Evolutionary conservation across 2,113 vertebrate species (phyloP).

Genomic region (Seriola rivoliana): DNA sequence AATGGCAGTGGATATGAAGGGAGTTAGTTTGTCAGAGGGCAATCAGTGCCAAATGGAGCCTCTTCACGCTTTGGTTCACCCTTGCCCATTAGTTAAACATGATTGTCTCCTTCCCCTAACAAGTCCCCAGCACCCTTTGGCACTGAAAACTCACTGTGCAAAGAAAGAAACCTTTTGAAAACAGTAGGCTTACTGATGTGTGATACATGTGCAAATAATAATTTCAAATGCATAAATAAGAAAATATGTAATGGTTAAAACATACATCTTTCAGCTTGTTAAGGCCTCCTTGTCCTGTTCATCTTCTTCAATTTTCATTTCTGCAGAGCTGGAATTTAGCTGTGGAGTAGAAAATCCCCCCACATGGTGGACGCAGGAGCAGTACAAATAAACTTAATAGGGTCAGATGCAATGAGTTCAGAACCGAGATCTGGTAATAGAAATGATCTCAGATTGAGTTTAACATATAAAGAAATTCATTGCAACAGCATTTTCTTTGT

Average conservation of each 20-base stretch:
- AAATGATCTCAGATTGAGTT: constrained; percentile 36
- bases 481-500: constrained; percentile 60
- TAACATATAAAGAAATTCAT: constrained; percentile 53
- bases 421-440: constrained; percentile 9
- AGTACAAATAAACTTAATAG: constrained; percentile 8
- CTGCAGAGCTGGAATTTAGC: neutral
- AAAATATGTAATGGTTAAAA: neutral
- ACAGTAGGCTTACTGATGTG: neutral
- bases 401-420: neutral
- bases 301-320: neutral
- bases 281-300: neutral
- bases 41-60: constrained; percentile 76
- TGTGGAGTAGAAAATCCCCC: neutral
- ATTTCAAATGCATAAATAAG: neutral
- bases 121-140: constrained; percentile 43
- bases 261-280: neutral
- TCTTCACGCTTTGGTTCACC: constrained; percentile 77
- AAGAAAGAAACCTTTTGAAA: neutral
- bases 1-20: constrained; percentile 75
- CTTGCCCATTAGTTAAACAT: constrained; percentile 70
- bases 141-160: constrained; percentile 24
- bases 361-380: neutral
- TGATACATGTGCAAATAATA: neutral
- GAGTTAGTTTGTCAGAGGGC: constrained; percentile 76
- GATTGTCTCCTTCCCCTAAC: constrained; percentile 63